Conservation (phyloP, 2,797 vertebrate species). For the Amblyraja radiata region DNA sequence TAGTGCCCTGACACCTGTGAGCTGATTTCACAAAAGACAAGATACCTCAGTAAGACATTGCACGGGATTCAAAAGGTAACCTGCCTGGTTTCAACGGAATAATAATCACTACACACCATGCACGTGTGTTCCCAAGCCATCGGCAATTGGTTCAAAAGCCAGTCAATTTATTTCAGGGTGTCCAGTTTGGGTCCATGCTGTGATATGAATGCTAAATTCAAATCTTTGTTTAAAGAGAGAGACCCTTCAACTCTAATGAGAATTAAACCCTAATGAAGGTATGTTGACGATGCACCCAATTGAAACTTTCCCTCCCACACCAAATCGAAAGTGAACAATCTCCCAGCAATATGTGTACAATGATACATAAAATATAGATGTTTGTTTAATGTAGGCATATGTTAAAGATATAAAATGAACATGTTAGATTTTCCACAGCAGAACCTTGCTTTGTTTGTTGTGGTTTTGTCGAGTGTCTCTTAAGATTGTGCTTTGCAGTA, state of each 20-base stretch:
- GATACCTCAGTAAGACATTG: background rate
- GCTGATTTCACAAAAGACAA: background rate
- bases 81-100: background rate
- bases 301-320: background rate
- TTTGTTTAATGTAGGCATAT: background rate
- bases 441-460: background rate
- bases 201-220: conserved; percentile 31
- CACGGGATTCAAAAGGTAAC: background rate
- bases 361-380: no score
- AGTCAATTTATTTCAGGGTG: conserved; percentile 21
- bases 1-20: background rate
- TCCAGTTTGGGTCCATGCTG: conserved; percentile 9
- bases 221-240: conserved; percentile 24
- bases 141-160: background rate
- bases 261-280: background rate
- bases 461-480: background rate
- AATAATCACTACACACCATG: background rate
- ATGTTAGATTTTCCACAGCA: background rate
- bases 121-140: background rate
- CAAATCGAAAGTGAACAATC: background rate
- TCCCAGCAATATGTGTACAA: background rate
- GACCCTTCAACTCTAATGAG: background rate
- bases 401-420: background rate
- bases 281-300: background rate
- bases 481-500: background rate